Conservation (phyloP, 2,888 invertebrate species). For the Cheilosia variabilis region DNA sequence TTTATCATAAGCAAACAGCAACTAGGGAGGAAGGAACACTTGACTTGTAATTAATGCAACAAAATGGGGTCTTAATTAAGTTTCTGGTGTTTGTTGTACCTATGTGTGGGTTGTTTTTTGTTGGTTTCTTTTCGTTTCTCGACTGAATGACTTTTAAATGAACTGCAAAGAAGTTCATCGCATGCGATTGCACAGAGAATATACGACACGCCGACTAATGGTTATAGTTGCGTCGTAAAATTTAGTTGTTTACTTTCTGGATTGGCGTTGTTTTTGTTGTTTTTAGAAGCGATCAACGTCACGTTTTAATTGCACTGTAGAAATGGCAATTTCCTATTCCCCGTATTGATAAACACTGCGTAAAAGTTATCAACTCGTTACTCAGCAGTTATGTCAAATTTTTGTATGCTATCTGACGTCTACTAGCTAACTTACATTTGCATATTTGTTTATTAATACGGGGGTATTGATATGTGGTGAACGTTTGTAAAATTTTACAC, state of each 20-base stretch:
- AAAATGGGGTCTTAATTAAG: slow-evolving; percentile 55
- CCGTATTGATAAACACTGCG: no score
- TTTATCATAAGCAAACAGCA: slow-evolving; percentile 57
- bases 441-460: no score
- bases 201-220: slow-evolving; percentile 1
- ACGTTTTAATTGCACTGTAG: slow-evolving; percentile 55
- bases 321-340: slow-evolving; percentile 26
- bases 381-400: no score
- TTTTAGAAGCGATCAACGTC: slow-evolving; percentile 26
- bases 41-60: slow-evolving; percentile 58
- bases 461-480: background rate
- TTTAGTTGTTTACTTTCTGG: slow-evolving; percentile 9
- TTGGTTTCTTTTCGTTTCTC: slow-evolving; percentile 2
- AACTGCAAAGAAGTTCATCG: slow-evolving; percentile 56
- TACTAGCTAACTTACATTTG: no score
- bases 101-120: background rate
- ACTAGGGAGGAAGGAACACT: slow-evolving; percentile 18
- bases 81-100: slow-evolving; percentile 14
- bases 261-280: slow-evolving; percentile 5
- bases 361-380: no score
- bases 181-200: slow-evolving; percentile 21
- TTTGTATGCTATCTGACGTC: no score
- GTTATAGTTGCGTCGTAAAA: slow-evolving; percentile 3
- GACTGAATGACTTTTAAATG: slow-evolving; percentile 51
- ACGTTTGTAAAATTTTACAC: background rate